These are phyloP conservation scores for Mohoua ochrocephala DNA, from an alignment of 2,113 vertebrate genomes.

Conservation along the genomic window DNA sequence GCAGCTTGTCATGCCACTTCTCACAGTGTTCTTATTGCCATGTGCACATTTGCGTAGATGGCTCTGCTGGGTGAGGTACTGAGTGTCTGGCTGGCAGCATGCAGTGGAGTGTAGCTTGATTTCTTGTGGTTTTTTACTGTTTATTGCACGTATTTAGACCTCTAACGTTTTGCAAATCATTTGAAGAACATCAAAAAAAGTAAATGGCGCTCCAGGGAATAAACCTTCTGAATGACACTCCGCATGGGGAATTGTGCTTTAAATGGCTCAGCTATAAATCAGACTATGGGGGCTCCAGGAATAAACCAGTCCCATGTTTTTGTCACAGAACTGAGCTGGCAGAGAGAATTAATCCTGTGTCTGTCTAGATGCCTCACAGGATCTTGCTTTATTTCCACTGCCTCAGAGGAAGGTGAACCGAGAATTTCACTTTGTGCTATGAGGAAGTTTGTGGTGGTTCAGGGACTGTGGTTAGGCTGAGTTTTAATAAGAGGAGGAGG, in stretches of 20 bases:
- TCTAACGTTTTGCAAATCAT: background rate
- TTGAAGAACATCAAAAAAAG: background rate
- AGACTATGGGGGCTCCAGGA: slow-evolving; percentile 2
- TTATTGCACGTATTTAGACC: background rate
- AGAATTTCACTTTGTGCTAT: background rate
- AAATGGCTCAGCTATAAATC: background rate
- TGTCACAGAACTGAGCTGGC: slow-evolving; percentile 20
- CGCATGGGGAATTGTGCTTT: background rate
- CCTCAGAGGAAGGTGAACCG: background rate
- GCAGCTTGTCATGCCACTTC: background rate
- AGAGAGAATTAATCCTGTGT: slow-evolving; percentile 21
- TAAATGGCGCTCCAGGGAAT: background rate
- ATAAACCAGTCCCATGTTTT: background rate
- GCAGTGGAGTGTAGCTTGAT: background rate
- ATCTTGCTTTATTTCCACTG: background rate
- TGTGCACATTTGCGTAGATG: background rate
- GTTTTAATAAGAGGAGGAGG: background rate
- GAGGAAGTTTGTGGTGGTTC: background rate
- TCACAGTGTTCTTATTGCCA: background rate
- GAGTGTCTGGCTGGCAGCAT: background rate
- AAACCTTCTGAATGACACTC: background rate
- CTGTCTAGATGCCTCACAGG: background rate
- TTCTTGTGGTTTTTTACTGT: background rate
- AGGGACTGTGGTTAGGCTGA: background rate
- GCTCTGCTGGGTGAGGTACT: background rate